Percentiles rank a stretch among this genome's conserved stretches.
These are phyloP conservation scores for Petrocephalus zakoni DNA, from an alignment of 2,113 vertebrate species.

Conservation along the genomic window DNA sequence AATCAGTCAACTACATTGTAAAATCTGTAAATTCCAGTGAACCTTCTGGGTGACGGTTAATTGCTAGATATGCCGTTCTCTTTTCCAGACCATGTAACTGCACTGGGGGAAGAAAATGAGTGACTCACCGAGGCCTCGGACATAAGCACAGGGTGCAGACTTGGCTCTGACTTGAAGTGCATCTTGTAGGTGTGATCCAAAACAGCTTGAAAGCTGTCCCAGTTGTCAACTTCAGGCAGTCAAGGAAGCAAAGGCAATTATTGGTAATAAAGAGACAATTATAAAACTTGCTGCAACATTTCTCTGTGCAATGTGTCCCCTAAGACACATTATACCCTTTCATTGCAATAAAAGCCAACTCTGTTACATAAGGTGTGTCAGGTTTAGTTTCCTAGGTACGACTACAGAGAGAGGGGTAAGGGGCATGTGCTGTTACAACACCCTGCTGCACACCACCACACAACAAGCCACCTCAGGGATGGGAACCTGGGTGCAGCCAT, in stretches of 20 bases:
- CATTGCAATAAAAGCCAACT: neutral
- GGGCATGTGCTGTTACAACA: no score
- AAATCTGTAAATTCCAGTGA: neutral
- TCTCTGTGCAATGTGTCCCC: neutral
- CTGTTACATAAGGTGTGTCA: neutral
- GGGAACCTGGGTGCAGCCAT: no score
- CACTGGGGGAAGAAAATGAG: neutral
- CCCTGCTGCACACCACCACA: no score
- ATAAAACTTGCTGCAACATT: neutral
- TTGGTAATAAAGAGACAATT: neutral
- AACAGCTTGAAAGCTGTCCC: slow-evolving; percentile 98
- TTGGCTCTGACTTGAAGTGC: slow-evolving; percentile 97
- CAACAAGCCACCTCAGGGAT: no score
- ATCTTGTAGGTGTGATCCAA: slow-evolving; percentile 96
- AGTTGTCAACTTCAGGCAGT: slow-evolving; percentile 84
- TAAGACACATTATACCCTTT: neutral
- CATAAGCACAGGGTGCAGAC: slow-evolving; percentile 95
- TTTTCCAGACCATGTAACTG: neutral
- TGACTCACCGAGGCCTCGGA: slow-evolving; percentile 91
- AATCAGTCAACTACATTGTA: neutral
- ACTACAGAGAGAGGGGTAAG: neutral
- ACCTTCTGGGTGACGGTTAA: neutral
- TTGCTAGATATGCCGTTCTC: neutral
- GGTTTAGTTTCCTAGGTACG: neutral
- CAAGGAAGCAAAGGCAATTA: slow-evolving; percentile 13